Conservation (phyloP, 2,797 vertebrate genomes). For the Syngnathus acus region DNA sequence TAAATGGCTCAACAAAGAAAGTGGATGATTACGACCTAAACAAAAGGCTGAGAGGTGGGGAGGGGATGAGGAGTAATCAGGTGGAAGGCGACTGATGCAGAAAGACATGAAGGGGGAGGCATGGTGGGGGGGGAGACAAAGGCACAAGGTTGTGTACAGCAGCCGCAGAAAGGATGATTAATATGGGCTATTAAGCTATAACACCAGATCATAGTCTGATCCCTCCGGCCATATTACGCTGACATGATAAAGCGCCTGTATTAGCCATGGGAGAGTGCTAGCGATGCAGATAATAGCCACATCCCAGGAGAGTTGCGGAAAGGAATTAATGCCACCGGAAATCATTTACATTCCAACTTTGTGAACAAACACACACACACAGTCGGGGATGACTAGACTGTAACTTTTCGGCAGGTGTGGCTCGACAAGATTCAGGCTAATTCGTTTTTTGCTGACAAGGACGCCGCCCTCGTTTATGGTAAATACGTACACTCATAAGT, state of each 20-base stretch:
- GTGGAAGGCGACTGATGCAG: slow-evolving; percentile 31
- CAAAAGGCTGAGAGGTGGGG: slow-evolving; percentile 16
- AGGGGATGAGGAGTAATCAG: background rate
- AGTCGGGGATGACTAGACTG: background rate
- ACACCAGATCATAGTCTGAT: slow-evolving; percentile 64
- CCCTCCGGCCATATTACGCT: slow-evolving; percentile 61
- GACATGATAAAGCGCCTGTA: slow-evolving; percentile 63
- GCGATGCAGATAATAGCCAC: slow-evolving; percentile 68
- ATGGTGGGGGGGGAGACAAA: slow-evolving; percentile 30
- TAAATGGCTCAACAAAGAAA: slow-evolving; percentile 17
- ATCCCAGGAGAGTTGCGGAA: slow-evolving; percentile 53
- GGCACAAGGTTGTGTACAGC: slow-evolving; percentile 44
- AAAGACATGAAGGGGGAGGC: slow-evolving; percentile 20
- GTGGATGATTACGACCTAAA: slow-evolving; percentile 7
- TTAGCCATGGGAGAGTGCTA: slow-evolving; percentile 64
- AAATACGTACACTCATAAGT: slow-evolving; percentile 15
- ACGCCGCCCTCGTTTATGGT: slow-evolving; percentile 18
- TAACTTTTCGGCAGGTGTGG: slow-evolving; percentile 7
- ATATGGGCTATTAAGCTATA: slow-evolving; percentile 61
- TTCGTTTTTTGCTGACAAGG: slow-evolving; percentile 9
- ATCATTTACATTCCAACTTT: slow-evolving; percentile 2
- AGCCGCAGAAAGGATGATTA: slow-evolving; percentile 52
- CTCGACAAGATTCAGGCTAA: background rate
- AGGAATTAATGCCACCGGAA: slow-evolving; percentile 55
- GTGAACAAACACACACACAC: slow-evolving; percentile 3